Evolutionary conservation across 1,140 invertebrate genomes (phyloP).

Genomic region (Macrocentrus cingulum): DNA sequence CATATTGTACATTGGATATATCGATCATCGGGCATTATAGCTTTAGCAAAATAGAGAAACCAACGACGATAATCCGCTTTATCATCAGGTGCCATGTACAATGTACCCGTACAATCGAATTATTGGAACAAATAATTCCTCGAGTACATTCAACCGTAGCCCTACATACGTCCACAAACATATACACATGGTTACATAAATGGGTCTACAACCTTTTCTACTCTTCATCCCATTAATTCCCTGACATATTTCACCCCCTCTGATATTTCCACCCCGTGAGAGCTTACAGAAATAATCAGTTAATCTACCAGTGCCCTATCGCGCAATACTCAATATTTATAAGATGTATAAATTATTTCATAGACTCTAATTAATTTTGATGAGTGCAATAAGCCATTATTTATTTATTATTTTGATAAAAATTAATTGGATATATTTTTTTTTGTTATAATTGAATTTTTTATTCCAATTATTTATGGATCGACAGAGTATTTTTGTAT

Average conservation of each 20-base stretch:
- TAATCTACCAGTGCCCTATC: neutral
- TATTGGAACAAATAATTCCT: conserved; percentile 26
- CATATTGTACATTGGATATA: too few species aligned
- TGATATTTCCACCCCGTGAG: neutral
- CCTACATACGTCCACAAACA: neutral
- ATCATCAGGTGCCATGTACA: conserved; percentile 24
- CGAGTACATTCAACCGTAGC: conserved; percentile 19
- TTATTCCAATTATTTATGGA: too few species aligned
- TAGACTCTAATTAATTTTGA: too few species aligned
- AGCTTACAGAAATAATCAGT: neutral
- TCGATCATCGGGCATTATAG: conserved; percentile 20
- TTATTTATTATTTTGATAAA: too few species aligned
- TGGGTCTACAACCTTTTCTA: neutral
- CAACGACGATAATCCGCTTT: conserved; percentile 23
- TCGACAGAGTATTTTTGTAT: too few species aligned
- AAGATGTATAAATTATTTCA: neutral
- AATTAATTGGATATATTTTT: too few species aligned
- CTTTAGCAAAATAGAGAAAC: conserved; percentile 14
- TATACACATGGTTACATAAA: conserved; percentile 6
- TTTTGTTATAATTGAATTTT: too few species aligned
- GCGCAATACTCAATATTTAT: neutral
- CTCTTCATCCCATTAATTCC: neutral
- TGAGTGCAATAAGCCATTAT: too few species aligned
- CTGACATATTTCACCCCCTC: neutral
- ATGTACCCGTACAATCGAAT: conserved; percentile 26